Evolutionary conservation across 2,113 vertebrate species (phyloP).

Genomic region (Nipponia nippon): DNA sequence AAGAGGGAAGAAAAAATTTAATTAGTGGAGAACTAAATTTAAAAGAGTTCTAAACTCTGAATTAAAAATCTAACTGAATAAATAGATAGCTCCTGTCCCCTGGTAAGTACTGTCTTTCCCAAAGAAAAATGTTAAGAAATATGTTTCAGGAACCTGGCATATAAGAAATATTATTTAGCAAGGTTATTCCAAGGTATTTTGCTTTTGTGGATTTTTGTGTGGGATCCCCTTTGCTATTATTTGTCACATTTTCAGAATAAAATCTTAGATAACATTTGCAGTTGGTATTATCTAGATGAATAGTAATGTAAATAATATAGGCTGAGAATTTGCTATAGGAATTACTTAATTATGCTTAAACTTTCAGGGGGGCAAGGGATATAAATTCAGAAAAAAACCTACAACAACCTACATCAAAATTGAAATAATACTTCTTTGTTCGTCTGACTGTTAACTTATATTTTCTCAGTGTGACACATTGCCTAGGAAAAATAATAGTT

Average conservation of each 20-base stretch:
- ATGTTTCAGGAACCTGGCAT: neutral
- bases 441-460: neutral
- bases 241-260: neutral
- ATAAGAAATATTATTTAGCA: neutral
- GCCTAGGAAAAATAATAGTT: neutral
- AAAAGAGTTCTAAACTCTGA: neutral
- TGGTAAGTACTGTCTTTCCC: neutral
- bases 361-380: rapidly evolving
- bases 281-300: neutral
- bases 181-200: neutral
- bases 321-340: neutral
- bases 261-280: neutral
- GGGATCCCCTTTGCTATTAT: neutral
- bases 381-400: neutral
- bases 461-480: neutral
- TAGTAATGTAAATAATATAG: neutral
- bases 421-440: neutral
- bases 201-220: neutral
- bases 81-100: neutral
- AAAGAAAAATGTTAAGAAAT: neutral
- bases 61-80: neutral
- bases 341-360: neutral
- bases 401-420: neutral
- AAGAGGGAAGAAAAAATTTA: neutral
- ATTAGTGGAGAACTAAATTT: neutral